Base-by-base conservation (phyloP, 2,888 invertebrate genomes). In the Candidula unifasciata region DNA sequence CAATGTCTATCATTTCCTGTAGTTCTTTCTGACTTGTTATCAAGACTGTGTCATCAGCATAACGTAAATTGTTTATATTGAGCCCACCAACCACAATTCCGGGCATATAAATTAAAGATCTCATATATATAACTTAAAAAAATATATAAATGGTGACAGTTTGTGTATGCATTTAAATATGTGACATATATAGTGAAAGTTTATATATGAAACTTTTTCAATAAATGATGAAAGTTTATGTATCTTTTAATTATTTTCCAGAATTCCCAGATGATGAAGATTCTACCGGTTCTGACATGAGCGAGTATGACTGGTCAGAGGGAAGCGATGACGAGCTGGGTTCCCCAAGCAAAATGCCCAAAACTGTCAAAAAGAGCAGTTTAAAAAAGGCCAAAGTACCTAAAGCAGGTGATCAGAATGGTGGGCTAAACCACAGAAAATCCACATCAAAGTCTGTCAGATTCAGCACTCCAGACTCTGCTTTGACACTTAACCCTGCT, bases 181-280 rank as follows among this genome's bases (percentile, higher is more conserved):
- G n/a, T n/a, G n/a, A n/a, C n/a, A n/a, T n/a, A n/a, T n/a, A n/a
- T n/a, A n/a, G n/a, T n/a, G n/a, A n/a, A n/a, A n/a, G n/a, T n/a
- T n/a, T n/a, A n/a, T n/a, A n/a, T n/a, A n/a, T n/a, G n/a, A n/a
- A n/a, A n/a, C n/a, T n/a, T 6, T 44, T 44, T 44, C 13, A 10
- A 44, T 44, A 44, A 44, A 44, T 44, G 44, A 44, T 44, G 44
- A 44, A 44, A 44, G 13, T 44, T 6, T 44, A 44, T 44, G 8
- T 24, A 78, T 60, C 2, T 60, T 60, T 27, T 8, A 21, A 33
- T 35, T 37, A 10, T 18, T 66, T 60, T 68, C 27, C 90, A 94
- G 97, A 97, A 93, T 96, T 97, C 91, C 95, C 96, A 37, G 96
- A 97, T 88, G 96, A 96, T 0, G 96, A 95, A 87, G 96, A 96